phyloP scores from a whole-genome alignment of 2,888 invertebrate species.

The Machimus rusticus region DNA sequence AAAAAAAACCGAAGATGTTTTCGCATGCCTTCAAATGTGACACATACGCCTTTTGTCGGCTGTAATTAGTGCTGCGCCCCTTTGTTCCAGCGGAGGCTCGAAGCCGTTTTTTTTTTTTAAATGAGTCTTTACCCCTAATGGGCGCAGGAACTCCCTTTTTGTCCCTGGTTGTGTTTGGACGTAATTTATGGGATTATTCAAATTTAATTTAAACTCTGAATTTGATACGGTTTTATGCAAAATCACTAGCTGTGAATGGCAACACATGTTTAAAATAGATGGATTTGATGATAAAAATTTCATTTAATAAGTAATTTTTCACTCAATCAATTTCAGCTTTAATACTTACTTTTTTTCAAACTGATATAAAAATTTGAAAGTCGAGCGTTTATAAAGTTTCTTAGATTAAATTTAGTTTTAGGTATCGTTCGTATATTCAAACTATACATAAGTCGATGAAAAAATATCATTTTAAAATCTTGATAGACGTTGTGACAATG shows the following conservation, averaged over 20 bases:
- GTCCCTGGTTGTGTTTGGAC: not conserved
- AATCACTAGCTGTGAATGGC: constrained; percentile 31
- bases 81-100: not conserved
- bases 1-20: constrained; percentile 8
- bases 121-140: not conserved
- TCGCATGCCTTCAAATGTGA: constrained; percentile 19
- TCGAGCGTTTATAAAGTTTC: not conserved
- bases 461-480: not conserved
- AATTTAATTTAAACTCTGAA: constrained; percentile 42
- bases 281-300: constrained; percentile 13
- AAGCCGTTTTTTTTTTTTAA: not conserved
- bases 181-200: constrained; percentile 44
- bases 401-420: too few species aligned
- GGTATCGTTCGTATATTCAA: too few species aligned
- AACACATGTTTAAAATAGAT: constrained; percentile 40
- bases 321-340: not conserved
- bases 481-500: not conserved
- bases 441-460: too few species aligned
- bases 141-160: constrained; percentile 3
- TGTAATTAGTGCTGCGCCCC: constrained; percentile 31
- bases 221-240: constrained; percentile 43
- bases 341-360: not conserved
- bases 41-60: constrained; percentile 32
- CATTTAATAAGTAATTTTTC: not conserved
- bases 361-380: not conserved